Conservation (phyloP, 1,140 invertebrate species). For the Neodiprion lecontei region DNA sequence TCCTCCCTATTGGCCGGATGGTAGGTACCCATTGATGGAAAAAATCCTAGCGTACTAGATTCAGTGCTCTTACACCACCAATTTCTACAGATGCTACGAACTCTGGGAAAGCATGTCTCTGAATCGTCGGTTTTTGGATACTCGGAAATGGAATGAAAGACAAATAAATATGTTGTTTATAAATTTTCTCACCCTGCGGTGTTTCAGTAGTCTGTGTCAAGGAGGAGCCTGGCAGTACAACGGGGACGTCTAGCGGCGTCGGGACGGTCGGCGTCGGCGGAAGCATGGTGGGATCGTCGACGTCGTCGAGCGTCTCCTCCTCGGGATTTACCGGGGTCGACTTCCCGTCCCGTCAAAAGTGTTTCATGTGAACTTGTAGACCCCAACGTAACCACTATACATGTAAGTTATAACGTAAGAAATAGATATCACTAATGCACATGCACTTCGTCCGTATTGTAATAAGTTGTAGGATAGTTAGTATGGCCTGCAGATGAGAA, state of each 20-base stretch:
- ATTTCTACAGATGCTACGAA: conserved; percentile 37
- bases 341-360: conserved; percentile 54
- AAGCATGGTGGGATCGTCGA: conserved; percentile 45
- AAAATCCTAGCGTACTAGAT: background rate
- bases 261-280: conserved; percentile 42
- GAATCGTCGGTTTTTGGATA: too few relatives aligned
- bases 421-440: too few relatives aligned
- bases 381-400: background rate
- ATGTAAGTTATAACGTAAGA: background rate
- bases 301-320: conserved; percentile 48
- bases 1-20: conserved; percentile 51
- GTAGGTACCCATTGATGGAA: conserved; percentile 33
- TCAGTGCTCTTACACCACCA: background rate
- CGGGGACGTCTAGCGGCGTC: conserved; percentile 40
- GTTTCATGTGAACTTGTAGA: conserved; percentile 50
- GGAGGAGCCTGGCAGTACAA: conserved; percentile 52
- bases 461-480: too few relatives aligned
- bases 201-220: conserved; percentile 55
- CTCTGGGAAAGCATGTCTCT: conserved; percentile 9
- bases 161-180: conserved; percentile 26
- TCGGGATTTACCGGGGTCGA: conserved; percentile 50
- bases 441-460: too few relatives aligned
- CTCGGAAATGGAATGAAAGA: too few relatives aligned
- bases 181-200: conserved; percentile 5
- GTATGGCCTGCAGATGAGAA: too few relatives aligned